These are phyloP conservation scores for Pantherophis guttatus DNA, from an alignment of 2,113 vertebrate genomes.

Conservation along the genomic window DNA sequence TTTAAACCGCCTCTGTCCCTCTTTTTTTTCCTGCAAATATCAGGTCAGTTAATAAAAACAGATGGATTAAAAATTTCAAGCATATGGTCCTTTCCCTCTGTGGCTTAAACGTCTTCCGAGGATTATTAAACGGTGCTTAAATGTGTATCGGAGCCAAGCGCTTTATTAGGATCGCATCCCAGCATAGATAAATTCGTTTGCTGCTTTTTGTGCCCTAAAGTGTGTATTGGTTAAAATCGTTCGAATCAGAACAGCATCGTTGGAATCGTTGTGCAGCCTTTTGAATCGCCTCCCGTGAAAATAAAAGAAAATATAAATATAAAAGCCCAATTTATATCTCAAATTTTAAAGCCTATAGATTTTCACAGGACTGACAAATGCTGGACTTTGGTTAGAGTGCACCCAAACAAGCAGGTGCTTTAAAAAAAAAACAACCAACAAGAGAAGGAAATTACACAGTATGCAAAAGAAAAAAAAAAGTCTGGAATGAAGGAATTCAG, in stretches of 20 bases:
- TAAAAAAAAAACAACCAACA: background rate
- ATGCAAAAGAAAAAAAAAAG: background rate
- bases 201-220: background rate
- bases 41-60: slow-evolving; percentile 41
- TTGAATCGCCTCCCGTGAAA: background rate
- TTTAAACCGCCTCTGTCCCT: background rate
- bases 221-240: background rate
- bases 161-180: background rate
- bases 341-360: background rate
- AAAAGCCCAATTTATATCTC: background rate
- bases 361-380: background rate
- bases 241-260: background rate
- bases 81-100: background rate
- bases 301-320: background rate
- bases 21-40: slow-evolving; percentile 12
- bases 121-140: background rate
- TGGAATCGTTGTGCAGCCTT: background rate
- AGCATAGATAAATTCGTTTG: background rate
- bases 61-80: background rate
- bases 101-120: background rate
- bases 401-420: slow-evolving; percentile 17
- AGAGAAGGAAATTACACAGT: slow-evolving; percentile 40
- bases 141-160: background rate
- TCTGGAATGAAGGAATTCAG: slow-evolving; percentile 10
- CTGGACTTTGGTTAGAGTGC: background rate